A percentile compares a stretch with the other conserved stretches of the same genome.
These are phyloP conservation scores for Entomobrya proxima DNA, from an alignment of 2,888 invertebrate species.

Conservation along the genomic window DNA sequence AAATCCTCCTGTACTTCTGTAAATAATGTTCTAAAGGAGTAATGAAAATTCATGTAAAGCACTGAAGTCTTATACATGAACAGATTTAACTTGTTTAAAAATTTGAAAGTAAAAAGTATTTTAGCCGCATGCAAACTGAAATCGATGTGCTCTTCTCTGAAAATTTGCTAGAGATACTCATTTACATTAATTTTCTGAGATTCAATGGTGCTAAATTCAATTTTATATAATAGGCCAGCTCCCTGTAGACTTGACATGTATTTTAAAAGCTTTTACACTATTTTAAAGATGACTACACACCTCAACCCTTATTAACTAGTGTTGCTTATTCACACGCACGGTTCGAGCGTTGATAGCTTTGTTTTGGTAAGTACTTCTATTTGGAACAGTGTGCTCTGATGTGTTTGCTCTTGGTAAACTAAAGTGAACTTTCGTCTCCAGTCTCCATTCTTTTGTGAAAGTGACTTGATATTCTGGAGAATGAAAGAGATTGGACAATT, in stretches of 20 bases:
- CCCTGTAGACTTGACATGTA: neutral
- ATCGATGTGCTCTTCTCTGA: neutral
- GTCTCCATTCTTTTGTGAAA: neutral
- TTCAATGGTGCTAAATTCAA: constrained; percentile 22
- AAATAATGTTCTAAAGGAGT: neutral
- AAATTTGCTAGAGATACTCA: constrained; percentile 1
- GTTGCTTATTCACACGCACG: neutral
- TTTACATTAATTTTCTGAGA: constrained; percentile 10
- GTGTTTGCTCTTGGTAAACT: neutral
- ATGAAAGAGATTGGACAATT: constrained; percentile 29
- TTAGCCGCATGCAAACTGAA: neutral
- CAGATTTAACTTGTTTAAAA: neutral
- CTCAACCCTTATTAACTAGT: neutral
- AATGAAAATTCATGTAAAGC: neutral
- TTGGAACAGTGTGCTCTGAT: neutral
- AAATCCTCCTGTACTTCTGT: neutral
- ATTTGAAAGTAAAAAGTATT: constrained; percentile 12
- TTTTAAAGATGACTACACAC: neutral
- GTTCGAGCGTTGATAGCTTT: neutral
- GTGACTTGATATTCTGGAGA: constrained; percentile 16
- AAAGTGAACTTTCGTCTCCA: neutral
- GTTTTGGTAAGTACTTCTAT: too few species aligned
- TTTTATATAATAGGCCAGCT: neutral
- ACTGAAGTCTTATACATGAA: neutral
- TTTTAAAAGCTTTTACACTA: neutral